These are phyloP conservation scores for Cottoperca gobio DNA, from an alignment of 2,797 vertebrate species.

Conservation along the genomic window DNA sequence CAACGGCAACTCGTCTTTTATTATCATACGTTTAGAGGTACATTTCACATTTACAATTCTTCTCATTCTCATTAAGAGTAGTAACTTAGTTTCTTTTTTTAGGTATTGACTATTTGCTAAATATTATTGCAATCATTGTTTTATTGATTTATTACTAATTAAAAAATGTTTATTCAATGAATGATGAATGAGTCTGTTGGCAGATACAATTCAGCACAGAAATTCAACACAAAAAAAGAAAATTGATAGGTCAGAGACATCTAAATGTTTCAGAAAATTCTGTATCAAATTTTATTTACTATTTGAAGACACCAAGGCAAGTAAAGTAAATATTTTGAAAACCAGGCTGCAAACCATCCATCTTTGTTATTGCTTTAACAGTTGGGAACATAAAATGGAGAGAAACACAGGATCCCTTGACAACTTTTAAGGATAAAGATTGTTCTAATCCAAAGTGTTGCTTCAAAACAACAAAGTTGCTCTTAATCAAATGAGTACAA, in stretches of 20 bases:
- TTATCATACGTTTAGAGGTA: neutral
- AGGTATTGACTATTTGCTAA: neutral
- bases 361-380: neutral
- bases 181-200: neutral
- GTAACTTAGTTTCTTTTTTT: neutral
- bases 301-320: neutral
- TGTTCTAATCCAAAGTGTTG: slow-evolving; percentile 46
- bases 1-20: neutral
- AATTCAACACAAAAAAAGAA: neutral
- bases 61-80: neutral
- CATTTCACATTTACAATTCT: neutral
- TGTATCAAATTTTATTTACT: neutral
- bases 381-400: neutral
- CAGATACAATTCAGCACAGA: neutral
- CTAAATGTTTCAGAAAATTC: neutral
- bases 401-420: neutral
- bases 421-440: slow-evolving; percentile 13
- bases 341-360: neutral
- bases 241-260: neutral
- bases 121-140: neutral
- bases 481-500: slow-evolving; percentile 34
- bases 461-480: slow-evolving; percentile 24
- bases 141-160: neutral
- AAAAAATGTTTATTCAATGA: neutral
- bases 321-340: neutral